Percentiles rank a stretch among this genome's conserved stretches.
These are phyloP conservation scores for Hydropsyche tenuis DNA, from an alignment of 1,140 invertebrate species.

Conservation along the genomic window DNA sequence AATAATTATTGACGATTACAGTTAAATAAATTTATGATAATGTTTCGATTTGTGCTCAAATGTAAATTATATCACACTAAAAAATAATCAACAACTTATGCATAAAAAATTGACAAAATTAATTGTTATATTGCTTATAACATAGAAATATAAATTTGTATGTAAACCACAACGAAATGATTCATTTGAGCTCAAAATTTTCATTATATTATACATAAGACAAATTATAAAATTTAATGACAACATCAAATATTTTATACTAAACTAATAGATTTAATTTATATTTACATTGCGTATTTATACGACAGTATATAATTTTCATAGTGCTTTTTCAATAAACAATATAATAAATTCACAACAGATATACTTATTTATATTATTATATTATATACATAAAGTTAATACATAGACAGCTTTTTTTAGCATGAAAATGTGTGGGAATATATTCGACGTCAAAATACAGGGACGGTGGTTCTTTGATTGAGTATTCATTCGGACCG, in stretches of 20 bases:
- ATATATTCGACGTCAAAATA: not conserved
- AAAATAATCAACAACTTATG: not conserved
- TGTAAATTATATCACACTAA: not conserved
- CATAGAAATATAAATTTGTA: not conserved
- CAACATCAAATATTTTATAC: not conserved
- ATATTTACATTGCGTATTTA: not conserved
- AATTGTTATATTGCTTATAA: not conserved
- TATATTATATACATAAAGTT: not conserved
- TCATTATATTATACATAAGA: not conserved
- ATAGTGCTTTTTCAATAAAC: slow-evolving; percentile 3
- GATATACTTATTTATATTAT: not conserved
- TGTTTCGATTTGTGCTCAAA: slow-evolving; percentile 1
- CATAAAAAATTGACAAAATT: not conserved
- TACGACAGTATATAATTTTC: not conserved
- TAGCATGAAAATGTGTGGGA: not conserved
- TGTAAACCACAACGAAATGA: not conserved
- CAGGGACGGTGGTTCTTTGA: not conserved
- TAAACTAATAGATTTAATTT: not conserved
- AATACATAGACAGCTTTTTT: not conserved
- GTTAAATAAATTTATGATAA: too few relatives aligned
- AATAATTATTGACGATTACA: too few relatives aligned
- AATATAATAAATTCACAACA: slow-evolving; percentile 13
- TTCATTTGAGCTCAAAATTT: not conserved
- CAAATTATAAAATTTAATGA: not conserved
- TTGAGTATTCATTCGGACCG: not conserved